A percentile compares a stretch with the other conserved stretches of the same genome.
Conservation (phyloP, 2,888 invertebrate genomes). For the Scaptomyza caliginosa region DNA sequence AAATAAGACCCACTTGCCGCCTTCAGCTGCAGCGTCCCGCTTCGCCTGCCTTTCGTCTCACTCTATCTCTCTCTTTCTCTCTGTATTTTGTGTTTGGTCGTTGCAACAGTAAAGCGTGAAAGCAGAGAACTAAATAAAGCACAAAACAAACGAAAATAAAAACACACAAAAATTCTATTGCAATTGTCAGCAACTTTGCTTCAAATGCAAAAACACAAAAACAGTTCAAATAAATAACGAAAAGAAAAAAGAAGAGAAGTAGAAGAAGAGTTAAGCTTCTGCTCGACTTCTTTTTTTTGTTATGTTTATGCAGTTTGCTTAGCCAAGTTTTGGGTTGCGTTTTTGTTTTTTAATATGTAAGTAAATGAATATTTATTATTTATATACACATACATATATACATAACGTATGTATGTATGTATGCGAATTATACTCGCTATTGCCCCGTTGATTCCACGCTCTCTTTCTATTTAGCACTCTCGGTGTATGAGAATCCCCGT, state of each 20-base stretch:
- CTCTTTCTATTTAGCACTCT: constrained; percentile 27
- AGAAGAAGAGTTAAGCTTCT: background rate
- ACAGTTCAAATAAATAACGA: constrained; percentile 23
- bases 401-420: too few species aligned
- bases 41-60: background rate
- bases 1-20: constrained; percentile 72
- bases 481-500: constrained; percentile 10
- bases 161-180: constrained; percentile 63
- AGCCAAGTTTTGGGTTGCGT: constrained; percentile 50
- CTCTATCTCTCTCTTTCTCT: too few species aligned
- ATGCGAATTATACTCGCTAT: constrained; percentile 43
- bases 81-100: background rate
- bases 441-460: constrained; percentile 41
- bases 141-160: constrained; percentile 53
- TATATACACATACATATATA: constrained; percentile 12
- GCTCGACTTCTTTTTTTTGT: constrained; percentile 8
- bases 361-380: constrained; percentile 56
- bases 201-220: constrained; percentile 52
- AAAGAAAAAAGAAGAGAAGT: background rate
- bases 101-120: constrained; percentile 58
- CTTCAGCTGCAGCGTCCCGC: constrained; percentile 33
- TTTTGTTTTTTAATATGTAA: constrained; percentile 24
- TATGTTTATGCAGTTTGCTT: constrained; percentile 62
- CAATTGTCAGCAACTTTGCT: constrained; percentile 74
- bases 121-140: constrained; percentile 62